Evolutionary conservation across 2,113 vertebrate species (phyloP), one percentile per base, ranked within the genome.

Genomic region (Onychorhynchus coronatus): DNA sequence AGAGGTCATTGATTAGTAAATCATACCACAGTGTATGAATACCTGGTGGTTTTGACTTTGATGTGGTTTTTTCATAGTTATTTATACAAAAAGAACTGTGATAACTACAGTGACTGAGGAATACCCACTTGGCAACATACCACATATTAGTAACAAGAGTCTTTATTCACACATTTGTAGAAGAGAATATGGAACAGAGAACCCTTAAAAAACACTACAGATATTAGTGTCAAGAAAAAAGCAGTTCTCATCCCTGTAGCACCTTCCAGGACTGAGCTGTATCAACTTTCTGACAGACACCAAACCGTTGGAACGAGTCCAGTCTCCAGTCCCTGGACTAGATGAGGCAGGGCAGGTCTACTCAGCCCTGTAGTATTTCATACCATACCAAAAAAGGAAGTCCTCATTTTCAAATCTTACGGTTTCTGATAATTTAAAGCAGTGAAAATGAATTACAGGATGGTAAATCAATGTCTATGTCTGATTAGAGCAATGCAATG

Each of bases 41-140:
- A 23, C 6, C 3, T 59, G 8, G 18, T 12, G 1, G 3, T 31
- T 2, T 12, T 16, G 2, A 3, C 20, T 56, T 77, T 50, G 4
- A 15, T 62, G 7, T 67, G 25, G 7, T 16, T 23, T 31, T 11
- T n/a, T n/a, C n/a, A n/a, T n/a, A 47, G 12, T 37, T 88, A 82
- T 24, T 88, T 75, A 28, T 59, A 33, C 39, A 83, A 63, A 71
- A 12, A 17, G 14, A 37, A 18, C 12, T 37, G 2, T 46, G 13
- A 11, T 46, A 81, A 25, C 31, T 62, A 12, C 20, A 63, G 23
- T 25, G 30, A 28, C 23, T 33, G 39, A 61, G 35, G 16, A 7
- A 65, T 30, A 21, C 1, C 3, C 6, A 50, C 23, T 59, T 46
- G 39, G 42, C n/a, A 77, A 70, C 2, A 20, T 11, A 46, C 8